Percentiles rank a stretch among this genome's conserved stretches.
Conservation (phyloP, 2,113 vertebrate species). For the Mesitornis unicolor region DNA sequence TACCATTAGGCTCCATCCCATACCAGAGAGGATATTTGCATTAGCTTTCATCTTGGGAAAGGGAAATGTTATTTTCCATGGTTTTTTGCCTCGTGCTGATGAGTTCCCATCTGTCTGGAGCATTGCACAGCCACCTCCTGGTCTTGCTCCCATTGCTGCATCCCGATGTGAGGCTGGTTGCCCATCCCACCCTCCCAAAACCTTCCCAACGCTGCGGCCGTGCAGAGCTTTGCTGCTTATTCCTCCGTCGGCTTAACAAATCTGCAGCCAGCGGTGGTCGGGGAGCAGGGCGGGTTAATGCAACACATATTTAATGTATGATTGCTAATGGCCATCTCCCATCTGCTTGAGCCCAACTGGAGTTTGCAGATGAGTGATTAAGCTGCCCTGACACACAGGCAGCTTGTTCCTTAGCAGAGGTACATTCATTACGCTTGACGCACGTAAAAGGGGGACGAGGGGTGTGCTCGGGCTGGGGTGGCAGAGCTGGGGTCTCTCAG, state of each 20-base stretch:
- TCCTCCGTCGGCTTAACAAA: slow-evolving; percentile 21
- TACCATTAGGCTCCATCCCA: not conserved
- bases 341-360: slow-evolving; percentile 56
- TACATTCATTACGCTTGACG: not conserved
- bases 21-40: not conserved
- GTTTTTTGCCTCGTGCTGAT: not conserved
- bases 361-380: slow-evolving; percentile 58
- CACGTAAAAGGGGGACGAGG: not conserved
- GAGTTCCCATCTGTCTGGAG: not conserved
- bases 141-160: fast-evolving
- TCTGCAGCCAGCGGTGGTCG: not conserved
- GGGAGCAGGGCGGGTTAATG: slow-evolving; percentile 38
- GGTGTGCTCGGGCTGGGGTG: not conserved
- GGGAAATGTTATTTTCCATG: not conserved
- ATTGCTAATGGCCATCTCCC: slow-evolving; percentile 59
- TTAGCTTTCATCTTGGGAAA: not conserved
- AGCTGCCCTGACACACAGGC: slow-evolving; percentile 34
- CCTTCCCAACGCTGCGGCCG: not conserved
- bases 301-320: slow-evolving; percentile 72
- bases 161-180: not conserved
- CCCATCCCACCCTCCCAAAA: not conserved
- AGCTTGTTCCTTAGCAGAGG: slow-evolving; percentile 20
- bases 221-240: fast-evolving
- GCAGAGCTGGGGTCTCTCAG: not conserved
- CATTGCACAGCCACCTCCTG: fast-evolving